phyloP scores from a whole-genome alignment of 2,113 vertebrate genomes.

The Rhipidura dahli region DNA sequence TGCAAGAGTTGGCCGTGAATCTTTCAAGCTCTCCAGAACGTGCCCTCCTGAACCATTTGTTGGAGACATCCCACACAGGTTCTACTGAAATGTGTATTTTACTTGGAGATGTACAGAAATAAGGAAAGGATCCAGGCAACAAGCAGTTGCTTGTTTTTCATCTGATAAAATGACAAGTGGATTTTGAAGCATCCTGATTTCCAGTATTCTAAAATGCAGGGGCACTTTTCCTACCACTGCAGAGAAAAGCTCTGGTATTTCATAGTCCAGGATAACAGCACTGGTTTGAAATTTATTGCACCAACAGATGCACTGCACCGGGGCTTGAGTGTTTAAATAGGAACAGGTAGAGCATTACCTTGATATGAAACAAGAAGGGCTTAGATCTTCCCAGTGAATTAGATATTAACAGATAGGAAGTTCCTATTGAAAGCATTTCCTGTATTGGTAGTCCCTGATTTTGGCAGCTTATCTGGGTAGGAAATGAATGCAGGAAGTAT shows the following conservation, averaged over 20 bases:
- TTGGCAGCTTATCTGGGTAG: slow-evolving; percentile 72
- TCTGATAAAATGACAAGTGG: not conserved
- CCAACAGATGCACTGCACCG: not conserved
- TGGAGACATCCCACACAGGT: not conserved
- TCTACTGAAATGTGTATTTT: not conserved
- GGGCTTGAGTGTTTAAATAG: not conserved
- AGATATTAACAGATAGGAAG: slow-evolving; percentile 72
- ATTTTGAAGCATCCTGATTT: not conserved
- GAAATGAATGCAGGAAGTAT: slow-evolving; percentile 81
- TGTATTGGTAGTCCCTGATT: slow-evolving; percentile 68
- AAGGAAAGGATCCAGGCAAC: not conserved
- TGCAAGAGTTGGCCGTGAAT: not conserved
- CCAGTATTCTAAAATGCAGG: not conserved
- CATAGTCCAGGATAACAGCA: not conserved
- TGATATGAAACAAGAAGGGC: not conserved
- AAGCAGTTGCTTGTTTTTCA: not conserved
- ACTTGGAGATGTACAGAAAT: not conserved
- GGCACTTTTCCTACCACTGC: not conserved
- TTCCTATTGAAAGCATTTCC: slow-evolving; percentile 75
- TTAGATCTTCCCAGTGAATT: not conserved
- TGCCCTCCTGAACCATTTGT: not conserved
- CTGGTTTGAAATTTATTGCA: not conserved
- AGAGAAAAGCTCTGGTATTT: not conserved
- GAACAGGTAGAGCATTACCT: not conserved
- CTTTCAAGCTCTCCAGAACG: not conserved